phyloP scores from a whole-genome alignment of 2,888 invertebrate species.

The Nemurella pictetii region DNA sequence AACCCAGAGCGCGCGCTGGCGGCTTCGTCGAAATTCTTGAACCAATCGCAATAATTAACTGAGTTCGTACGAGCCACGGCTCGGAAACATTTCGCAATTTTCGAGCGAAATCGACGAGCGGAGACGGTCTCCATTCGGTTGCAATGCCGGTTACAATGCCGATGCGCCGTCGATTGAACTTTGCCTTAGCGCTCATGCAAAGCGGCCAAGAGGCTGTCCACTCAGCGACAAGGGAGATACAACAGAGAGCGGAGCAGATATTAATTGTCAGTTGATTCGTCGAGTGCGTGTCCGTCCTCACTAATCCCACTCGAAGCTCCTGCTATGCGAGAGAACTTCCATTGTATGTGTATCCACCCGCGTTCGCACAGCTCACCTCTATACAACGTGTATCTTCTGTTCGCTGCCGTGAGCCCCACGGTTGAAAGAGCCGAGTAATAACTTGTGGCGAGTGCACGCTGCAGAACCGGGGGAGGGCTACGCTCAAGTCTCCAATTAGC shows the following conservation, averaged over 20 bases:
- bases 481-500: conserved; percentile 26
- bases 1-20: not conserved
- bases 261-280: not conserved
- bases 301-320: not conserved
- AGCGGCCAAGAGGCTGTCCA: not conserved
- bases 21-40: not conserved
- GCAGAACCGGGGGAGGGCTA: not conserved
- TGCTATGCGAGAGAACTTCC: not conserved
- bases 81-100: not conserved
- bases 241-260: too few relatives aligned
- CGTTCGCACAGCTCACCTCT: not conserved
- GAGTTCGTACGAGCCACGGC: not conserved
- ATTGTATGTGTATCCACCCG: not conserved
- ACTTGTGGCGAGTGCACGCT: not conserved
- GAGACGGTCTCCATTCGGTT: too few relatives aligned
- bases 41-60: not conserved
- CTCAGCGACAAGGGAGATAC: not conserved
- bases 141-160: too few relatives aligned
- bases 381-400: not conserved
- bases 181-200: not conserved
- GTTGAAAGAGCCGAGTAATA: not conserved
- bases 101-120: not conserved
- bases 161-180: not conserved
- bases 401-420: not conserved
- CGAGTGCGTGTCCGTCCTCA: not conserved